Conservation (phyloP, 2,113 vertebrate genomes). For the Corydoras sp. region DNA sequence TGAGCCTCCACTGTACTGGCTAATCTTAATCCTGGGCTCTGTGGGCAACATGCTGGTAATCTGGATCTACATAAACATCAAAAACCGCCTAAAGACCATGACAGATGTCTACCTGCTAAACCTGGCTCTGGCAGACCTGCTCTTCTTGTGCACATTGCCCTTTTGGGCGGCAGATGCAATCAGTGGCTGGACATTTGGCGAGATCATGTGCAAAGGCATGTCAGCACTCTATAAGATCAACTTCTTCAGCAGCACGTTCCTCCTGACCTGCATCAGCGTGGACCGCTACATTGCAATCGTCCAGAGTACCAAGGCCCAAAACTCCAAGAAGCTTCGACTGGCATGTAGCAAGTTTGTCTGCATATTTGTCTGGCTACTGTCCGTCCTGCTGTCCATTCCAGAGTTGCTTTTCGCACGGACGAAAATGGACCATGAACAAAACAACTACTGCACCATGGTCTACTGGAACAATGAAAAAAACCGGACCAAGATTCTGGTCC, state of each 20-base stretch:
- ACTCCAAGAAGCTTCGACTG: constrained; percentile 58
- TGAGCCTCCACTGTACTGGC: constrained; percentile 72
- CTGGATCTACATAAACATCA: constrained; percentile 72
- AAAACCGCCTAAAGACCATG: constrained; percentile 71
- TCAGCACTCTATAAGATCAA: constrained; percentile 79
- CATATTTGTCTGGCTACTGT: constrained; percentile 65
- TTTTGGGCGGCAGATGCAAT: constrained; percentile 77
- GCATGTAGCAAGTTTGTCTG: constrained; percentile 68
- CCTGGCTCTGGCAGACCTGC: constrained; percentile 76
- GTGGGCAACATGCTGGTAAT: constrained; percentile 75
- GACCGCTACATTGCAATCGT: constrained; percentile 80
- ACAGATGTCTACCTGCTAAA: constrained; percentile 79
- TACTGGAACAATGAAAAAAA: constrained; percentile 50
- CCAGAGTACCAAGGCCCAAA: constrained; percentile 62
- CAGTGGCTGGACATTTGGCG: constrained; percentile 68
- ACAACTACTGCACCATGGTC: constrained; percentile 62
- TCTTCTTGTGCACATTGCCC: constrained; percentile 79
- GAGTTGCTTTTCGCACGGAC: constrained; percentile 70
- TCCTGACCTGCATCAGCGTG: constrained; percentile 82
- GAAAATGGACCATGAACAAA: fast-evolving
- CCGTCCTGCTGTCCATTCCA: constrained; percentile 65
- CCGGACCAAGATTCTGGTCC: constrained; percentile 56
- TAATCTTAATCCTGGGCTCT: constrained; percentile 66
- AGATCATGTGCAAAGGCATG: constrained; percentile 68
- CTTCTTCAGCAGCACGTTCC: constrained; percentile 78